Conservation (phyloP, 2,113 vertebrate genomes). For the Paramormyrops kingsleyae region DNA sequence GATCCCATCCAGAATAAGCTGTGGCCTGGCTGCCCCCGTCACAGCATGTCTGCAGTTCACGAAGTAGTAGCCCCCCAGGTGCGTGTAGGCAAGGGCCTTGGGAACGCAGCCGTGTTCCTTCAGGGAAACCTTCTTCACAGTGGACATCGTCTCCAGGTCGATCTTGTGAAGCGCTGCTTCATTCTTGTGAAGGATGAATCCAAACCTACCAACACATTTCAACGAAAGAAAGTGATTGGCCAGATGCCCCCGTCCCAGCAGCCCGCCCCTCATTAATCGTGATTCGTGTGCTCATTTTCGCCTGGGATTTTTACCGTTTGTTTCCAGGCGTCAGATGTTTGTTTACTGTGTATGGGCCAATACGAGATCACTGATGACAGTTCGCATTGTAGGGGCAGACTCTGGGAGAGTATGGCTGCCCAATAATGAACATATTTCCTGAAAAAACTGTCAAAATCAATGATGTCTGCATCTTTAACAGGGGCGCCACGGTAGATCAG, state of each 20-base stretch:
- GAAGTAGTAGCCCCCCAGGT: conserved; percentile 85
- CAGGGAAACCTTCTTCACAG: conserved; percentile 83
- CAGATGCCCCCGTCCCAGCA: not conserved
- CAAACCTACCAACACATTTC: conserved; percentile 68
- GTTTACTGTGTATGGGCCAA: not conserved
- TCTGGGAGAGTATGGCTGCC: not conserved
- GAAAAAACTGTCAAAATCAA: not conserved
- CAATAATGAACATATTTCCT: not conserved
- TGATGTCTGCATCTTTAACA: not conserved
- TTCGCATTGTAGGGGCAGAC: not conserved
- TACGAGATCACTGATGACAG: not conserved
- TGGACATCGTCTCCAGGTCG: conserved; percentile 84
- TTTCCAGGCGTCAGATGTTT: not conserved
- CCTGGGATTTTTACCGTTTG: not conserved
- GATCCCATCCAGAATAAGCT: conserved; percentile 80
- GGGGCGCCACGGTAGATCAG: not conserved
- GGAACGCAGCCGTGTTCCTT: conserved; percentile 79
- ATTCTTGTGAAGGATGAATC: conserved; percentile 85
- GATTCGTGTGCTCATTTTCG: not conserved
- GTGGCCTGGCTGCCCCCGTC: conserved; percentile 68
- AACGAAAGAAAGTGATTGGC: not conserved
- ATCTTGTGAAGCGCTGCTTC: conserved; percentile 86
- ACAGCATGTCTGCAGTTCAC: conserved; percentile 75
- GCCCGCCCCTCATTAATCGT: not conserved
- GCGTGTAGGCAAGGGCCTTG: conserved; percentile 77